Conservation (phyloP, 2,888 invertebrate genomes). For the Branchipolynoe longqiensis region DNA sequence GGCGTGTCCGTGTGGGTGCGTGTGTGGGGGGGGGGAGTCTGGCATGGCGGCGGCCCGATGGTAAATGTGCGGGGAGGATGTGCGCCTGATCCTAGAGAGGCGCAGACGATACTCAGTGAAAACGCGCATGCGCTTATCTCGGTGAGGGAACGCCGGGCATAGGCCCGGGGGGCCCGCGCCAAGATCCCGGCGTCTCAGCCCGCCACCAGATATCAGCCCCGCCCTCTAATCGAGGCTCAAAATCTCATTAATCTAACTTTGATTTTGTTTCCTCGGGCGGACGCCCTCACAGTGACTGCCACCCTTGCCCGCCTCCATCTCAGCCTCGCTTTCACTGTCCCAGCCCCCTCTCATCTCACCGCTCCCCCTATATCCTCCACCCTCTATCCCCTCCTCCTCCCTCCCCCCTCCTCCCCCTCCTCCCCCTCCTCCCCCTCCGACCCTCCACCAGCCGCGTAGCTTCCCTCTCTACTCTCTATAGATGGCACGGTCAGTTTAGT, state of each 20-base stretch:
- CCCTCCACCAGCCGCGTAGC: not conserved
- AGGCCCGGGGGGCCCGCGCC: too few species aligned
- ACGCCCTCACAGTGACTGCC: too few species aligned
- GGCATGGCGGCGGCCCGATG: not conserved
- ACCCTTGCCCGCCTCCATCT: too few species aligned
- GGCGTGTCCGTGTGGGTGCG: too few species aligned
- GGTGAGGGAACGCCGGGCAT: not conserved
- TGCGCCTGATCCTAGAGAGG: not conserved
- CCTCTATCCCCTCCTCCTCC: too few species aligned
- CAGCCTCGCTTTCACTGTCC: too few species aligned
- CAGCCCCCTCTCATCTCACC: too few species aligned
- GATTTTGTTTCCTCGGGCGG: not conserved
- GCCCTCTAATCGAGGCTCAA: conserved; percentile 13
- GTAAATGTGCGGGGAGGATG: not conserved
- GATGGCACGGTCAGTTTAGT: too few species aligned
- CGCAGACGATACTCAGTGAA: too few species aligned
- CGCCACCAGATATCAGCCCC: not conserved
- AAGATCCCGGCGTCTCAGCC: not conserved
- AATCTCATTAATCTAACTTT: conserved; percentile 40
- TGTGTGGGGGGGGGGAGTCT: not conserved
- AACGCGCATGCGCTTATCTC: not conserved
- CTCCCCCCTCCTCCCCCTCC: too few species aligned
- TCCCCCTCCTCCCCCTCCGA: not conserved
- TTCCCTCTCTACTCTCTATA: too few species aligned
- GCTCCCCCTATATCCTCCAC: too few species aligned